Percentiles rank a stretch among this genome's conserved stretches.
Conservation (phyloP, 1,140 invertebrate species). For the Drosophila mojavensis region DNA sequence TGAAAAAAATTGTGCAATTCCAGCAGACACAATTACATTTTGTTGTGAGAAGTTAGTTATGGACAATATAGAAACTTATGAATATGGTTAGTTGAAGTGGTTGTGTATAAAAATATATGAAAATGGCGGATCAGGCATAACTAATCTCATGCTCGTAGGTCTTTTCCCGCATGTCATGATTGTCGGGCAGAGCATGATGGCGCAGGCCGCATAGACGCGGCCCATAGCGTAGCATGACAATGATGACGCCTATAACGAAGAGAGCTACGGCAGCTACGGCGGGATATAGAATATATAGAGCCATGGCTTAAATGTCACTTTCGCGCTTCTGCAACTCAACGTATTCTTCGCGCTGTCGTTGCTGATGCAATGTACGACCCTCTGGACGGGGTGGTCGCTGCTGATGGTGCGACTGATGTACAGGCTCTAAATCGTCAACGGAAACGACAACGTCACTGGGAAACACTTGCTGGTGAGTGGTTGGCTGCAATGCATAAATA, state of each 20-base stretch:
- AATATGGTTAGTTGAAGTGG: constrained; percentile 45
- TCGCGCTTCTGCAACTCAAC: constrained; percentile 91
- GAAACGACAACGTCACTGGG: constrained; percentile 73
- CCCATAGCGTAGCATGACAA: constrained; percentile 90
- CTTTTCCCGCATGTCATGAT: constrained; percentile 86
- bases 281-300: constrained; percentile 90
- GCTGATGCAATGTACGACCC: constrained; percentile 75
- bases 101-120: constrained; percentile 13
- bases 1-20: constrained; percentile 13
- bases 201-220: constrained; percentile 88
- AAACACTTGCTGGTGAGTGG: constrained; percentile 75
- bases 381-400: constrained; percentile 74
- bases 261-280: constrained; percentile 89
- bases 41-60: constrained; percentile 43
- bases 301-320: constrained; percentile 91
- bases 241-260: constrained; percentile 90
- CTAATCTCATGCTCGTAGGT: constrained; percentile 88
- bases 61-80: constrained; percentile 28
- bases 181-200: constrained; percentile 87
- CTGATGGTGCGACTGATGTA: constrained; percentile 70
- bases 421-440: constrained; percentile 70
- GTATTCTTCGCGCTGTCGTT: constrained; percentile 86
- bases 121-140: constrained; percentile 76
- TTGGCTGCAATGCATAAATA: constrained; percentile 54
- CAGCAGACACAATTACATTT: constrained; percentile 18